Percentiles rank a stretch among this genome's conserved stretches.
Conservation (phyloP, 2,113 vertebrate genomes). For the Eretmochelys imbricata region DNA sequence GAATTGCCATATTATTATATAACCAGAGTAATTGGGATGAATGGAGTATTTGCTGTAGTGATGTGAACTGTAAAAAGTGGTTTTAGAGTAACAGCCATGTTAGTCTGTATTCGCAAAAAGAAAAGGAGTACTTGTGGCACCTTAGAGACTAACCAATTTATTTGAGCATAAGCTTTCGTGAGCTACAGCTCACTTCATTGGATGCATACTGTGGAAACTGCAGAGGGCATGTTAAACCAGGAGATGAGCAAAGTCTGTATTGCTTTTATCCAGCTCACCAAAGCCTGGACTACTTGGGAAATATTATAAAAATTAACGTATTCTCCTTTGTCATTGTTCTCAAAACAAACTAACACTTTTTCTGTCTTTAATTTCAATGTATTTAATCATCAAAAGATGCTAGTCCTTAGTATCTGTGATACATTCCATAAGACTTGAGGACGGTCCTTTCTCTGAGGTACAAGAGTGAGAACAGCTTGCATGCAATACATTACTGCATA, state of each 20-base stretch:
- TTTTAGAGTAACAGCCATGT: too few species aligned
- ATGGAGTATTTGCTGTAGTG: background rate
- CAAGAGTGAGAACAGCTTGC: background rate
- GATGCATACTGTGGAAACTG: too few species aligned
- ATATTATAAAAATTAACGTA: background rate
- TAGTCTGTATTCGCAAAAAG: too few species aligned
- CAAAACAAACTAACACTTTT: background rate
- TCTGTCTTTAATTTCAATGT: background rate
- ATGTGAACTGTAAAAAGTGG: background rate
- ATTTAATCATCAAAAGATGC: background rate
- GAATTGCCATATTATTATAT: background rate
- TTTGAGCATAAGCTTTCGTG: too few species aligned
- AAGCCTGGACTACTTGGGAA: background rate
- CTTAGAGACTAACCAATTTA: too few species aligned
- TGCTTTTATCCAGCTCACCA: background rate
- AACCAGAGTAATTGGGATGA: background rate
- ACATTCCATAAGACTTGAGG: background rate
- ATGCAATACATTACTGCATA: background rate
- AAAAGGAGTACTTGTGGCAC: too few species aligned
- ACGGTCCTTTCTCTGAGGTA: background rate
- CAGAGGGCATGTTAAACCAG: background rate
- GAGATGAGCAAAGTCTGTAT: background rate
- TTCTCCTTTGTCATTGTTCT: background rate
- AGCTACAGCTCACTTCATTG: too few species aligned
- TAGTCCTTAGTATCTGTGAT: background rate